phyloP scores from a whole-genome alignment of 64 coral and sea anemone species.

The Actinia equina region DNA sequence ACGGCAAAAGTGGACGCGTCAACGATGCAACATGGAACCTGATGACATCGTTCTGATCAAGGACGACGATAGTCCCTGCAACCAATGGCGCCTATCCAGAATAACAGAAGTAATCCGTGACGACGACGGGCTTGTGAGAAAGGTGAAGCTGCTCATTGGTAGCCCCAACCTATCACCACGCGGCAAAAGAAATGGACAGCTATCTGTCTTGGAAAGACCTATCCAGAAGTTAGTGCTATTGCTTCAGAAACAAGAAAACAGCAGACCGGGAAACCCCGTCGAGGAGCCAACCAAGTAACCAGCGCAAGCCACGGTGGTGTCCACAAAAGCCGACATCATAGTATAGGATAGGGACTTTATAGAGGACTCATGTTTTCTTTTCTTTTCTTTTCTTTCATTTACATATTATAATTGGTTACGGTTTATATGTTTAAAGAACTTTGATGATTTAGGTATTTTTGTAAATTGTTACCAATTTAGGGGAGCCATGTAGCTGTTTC shows the following conservation, averaged over 20 bases:
- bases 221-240: not conserved
- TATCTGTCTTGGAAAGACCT: not conserved
- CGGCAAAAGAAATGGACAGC: not conserved
- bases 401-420: not conserved
- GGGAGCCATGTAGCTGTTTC: not conserved
- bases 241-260: not conserved
- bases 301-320: not conserved
- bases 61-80: not conserved
- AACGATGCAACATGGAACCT: conserved; percentile 3
- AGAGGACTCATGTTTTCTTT: not conserved
- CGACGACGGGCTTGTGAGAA: conserved; percentile 13
- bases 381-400: not conserved
- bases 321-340: not conserved
- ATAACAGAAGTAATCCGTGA: not conserved
- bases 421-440: not conserved
- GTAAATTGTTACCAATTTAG: conserved; percentile 3
- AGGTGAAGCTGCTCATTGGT: not conserved
- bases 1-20: not conserved
- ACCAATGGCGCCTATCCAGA: not conserved
- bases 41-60: conserved; percentile 6
- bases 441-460: not conserved
- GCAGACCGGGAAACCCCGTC: not conserved
- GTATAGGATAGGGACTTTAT: not conserved
- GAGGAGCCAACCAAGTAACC: not conserved
- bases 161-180: not conserved